phyloP scores from a whole-genome alignment of 2,888 invertebrate genomes.

The Portevinia maculata region DNA sequence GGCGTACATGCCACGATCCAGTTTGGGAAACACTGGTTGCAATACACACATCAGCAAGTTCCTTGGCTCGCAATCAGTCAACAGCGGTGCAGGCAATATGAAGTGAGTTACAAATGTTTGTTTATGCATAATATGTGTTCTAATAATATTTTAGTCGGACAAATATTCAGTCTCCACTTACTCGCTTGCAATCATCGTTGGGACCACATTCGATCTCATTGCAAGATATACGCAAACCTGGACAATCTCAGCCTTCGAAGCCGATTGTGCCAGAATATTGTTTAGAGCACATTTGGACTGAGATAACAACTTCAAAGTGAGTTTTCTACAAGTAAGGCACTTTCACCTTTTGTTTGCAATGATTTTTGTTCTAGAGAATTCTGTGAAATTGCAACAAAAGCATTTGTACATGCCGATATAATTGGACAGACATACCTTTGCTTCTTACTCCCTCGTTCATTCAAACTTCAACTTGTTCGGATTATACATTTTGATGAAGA shows the following conservation, averaged over 20 bases:
- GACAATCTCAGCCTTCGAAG: conserved; percentile 84
- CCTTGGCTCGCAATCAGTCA: conserved; percentile 78
- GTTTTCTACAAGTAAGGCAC: conserved; percentile 74
- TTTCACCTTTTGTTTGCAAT: background rate
- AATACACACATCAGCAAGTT: conserved; percentile 78
- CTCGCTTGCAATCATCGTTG: conserved; percentile 80
- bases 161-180: conserved; percentile 79
- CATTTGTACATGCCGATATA: conserved; percentile 93
- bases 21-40: conserved; percentile 75
- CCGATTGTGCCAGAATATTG: conserved; percentile 93
- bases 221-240: conserved; percentile 83
- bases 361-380: conserved; percentile 81
- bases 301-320: conserved; percentile 84
- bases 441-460: conserved; percentile 86
- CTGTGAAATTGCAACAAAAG: conserved; percentile 87
- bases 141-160: conserved; percentile 78
- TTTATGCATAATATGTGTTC: background rate
- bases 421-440: conserved; percentile 93
- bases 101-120: conserved; percentile 76
- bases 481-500: conserved; percentile 86
- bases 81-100: conserved; percentile 78
- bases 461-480: conserved; percentile 83
- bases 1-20: conserved; percentile 77
- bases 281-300: conserved; percentile 95
- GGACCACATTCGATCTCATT: conserved; percentile 80